phyloP scores from a whole-genome alignment of 2,888 invertebrate genomes.

The Saturnia japonica region DNA sequence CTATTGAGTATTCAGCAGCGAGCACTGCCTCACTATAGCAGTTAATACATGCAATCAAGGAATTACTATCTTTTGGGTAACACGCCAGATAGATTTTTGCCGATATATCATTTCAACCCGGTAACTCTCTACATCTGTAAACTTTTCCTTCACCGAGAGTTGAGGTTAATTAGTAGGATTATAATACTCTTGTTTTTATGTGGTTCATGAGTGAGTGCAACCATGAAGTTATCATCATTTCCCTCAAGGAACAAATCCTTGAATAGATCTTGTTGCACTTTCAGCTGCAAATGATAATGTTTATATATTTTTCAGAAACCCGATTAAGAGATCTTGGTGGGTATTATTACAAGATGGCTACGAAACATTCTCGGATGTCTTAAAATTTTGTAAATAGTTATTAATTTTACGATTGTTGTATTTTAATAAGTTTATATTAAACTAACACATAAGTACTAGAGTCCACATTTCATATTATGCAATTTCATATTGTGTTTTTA shows the following conservation, averaged over 20 bases:
- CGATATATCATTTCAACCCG: no score
- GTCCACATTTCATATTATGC: conserved; percentile 10
- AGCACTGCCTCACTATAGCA: no score
- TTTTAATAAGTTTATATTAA: conserved; percentile 39
- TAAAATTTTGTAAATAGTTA: conserved; percentile 54
- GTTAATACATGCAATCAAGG: no score
- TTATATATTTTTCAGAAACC: conserved; percentile 3
- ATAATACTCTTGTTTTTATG: no score
- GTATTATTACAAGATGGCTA: conserved; percentile 24
- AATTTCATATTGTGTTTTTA: neutral
- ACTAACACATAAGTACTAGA: conserved; percentile 12
- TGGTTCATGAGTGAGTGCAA: no score
- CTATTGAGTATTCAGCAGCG: no score
- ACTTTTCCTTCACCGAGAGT: no score
- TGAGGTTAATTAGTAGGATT: no score
- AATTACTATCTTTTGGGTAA: no score
- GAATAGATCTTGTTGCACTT: neutral
- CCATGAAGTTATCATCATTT: neutral
- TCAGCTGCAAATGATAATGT: neutral
- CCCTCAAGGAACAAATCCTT: neutral
- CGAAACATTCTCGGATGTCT: conserved; percentile 41
- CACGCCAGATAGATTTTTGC: no score
- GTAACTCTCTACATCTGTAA: no score
- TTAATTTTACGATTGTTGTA: conserved; percentile 36
- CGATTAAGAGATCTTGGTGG: neutral